Base-by-base conservation (phyloP, 53 echinoderm and acorn worm species). In the Luidia sarsii region DNA sequence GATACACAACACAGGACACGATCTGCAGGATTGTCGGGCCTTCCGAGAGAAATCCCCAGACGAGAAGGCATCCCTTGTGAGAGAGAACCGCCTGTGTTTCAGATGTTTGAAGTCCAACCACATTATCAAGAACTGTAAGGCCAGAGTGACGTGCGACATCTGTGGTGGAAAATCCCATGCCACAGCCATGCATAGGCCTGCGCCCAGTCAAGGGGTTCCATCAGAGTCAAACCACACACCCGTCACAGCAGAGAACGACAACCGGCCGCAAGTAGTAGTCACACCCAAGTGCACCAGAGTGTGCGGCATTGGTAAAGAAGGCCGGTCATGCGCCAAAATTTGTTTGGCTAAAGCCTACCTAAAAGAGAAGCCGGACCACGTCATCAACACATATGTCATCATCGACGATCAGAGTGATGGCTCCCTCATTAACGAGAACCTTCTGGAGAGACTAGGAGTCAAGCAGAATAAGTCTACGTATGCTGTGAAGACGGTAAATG, bases 271-370 rank as follows among this genome's bases (percentile, higher is more conserved):
- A 29, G 37, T 28, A 68, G 49, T 33, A n/a, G 80, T 75, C 13
- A 79, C 89, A 35, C 69, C 70, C 45, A 89, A 67, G 32, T 89
- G 89, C 67, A 89, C 89, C 49, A 84, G 61, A 59, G 83, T 89
- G 27, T 87, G 88, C 59, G 84, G 70, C 43, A 57, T 70, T 54
- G 53, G 53, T 34, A 49, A 31, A 43, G 67, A 68, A 64, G 79
- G 89, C 69, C 57, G 88, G 72, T 88, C 88, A 43, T 88, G 88
- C 67, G 88, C 88, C 4, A 88, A 88, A 59, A 88, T 88, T 49
- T 88, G 88, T 74, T 54, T 82, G 53, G 88, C 88, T 39, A 88
- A 82, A 5, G 65, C 56, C 23, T 88, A 82, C 82, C 54, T 64
- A n/a, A 31, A 63, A 53, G 75, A 66, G 14, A 88, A 66, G 33